Evolutionary conservation across 2,888 invertebrate genomes (phyloP), one percentile per base, ranked within the genome.

Genomic region (Acanthosepion lycidas): DNA sequence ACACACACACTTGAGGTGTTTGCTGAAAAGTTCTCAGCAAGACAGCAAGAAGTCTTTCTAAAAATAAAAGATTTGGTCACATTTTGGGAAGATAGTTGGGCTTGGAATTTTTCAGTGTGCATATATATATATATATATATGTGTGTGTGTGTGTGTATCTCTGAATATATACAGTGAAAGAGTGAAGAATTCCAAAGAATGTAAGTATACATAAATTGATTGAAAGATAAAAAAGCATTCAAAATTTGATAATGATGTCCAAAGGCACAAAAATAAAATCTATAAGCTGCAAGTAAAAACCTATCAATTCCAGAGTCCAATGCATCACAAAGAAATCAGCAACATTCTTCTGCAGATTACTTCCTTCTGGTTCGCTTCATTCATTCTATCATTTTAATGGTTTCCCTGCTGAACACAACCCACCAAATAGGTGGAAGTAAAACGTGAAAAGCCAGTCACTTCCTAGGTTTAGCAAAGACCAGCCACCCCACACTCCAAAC

Each of bases 241-340:
- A 78, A 78, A 78, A 78, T 78, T 78, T 78, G 78, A 78, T 78
- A 78, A 78, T 78, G n/a, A 78, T 78, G 78, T 78, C 78, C 78
- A 78, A 78, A 78, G 78, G 78, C 78, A 64, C 23, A 28, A 64
- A 28, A 78, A 78, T 28, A 78, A 28, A 78, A 78, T 78, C 78
- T 78, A 28, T 78, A 78, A 78, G 78, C 78, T n/a, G 78, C 78
- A 78, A 78, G n/a, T n/a, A 78, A 78, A 78, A 78, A 78, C 78
- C 78, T 78, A 78, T 78, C n/a, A 78, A 78, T 78, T 78, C 78
- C 78, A n/a, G 78, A 78, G 78, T 78, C 78, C 78, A 78, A 78
- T 78, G 78, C 78, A 78, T 78, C 78, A 78, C 15, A 6, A n/a
- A 78, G 78, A 78, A 78, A 78, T n/a, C 78, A 8, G n/a, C 78